phyloP scores from a whole-genome alignment of 2,888 invertebrate species.

The Phortica okadai region DNA sequence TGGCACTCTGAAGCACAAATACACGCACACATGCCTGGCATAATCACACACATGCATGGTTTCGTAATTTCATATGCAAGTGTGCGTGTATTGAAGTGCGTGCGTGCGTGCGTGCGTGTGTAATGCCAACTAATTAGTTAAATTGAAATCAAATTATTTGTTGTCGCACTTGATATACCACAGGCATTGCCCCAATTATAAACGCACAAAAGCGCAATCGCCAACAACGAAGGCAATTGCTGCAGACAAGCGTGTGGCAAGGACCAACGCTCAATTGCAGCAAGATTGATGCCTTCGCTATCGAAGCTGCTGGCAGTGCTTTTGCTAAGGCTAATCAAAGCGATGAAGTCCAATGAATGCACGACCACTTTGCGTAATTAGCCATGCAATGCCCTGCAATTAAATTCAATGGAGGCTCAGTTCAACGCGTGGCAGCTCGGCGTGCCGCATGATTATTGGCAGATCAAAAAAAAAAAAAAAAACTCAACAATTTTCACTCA shows the following conservation, averaged over 20 bases:
- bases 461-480: too few relatives aligned
- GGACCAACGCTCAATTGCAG: neutral
- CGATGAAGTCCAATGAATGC: neutral
- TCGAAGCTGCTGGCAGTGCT: neutral
- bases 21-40: slow-evolving; percentile 13
- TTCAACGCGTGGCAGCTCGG: too few relatives aligned
- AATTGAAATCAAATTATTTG: slow-evolving; percentile 76
- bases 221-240: neutral
- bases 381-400: neutral
- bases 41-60: slow-evolving; percentile 35
- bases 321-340: neutral
- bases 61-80: slow-evolving; percentile 24
- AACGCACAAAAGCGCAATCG: slow-evolving; percentile 9
- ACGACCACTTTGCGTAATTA: neutral
- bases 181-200: slow-evolving; percentile 14
- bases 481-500: too few relatives aligned
- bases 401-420: neutral
- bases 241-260: neutral
- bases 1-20: slow-evolving; percentile 54
- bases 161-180: slow-evolving; percentile 71
- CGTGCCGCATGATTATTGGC: too few relatives aligned
- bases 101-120: slow-evolving; percentile 38
- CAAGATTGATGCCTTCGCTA: neutral
- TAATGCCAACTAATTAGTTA: slow-evolving; percentile 72
- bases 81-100: slow-evolving; percentile 42